Evolutionary conservation across 2,113 vertebrate species (phyloP).

Genomic region (Falcunculus frontatus): DNA sequence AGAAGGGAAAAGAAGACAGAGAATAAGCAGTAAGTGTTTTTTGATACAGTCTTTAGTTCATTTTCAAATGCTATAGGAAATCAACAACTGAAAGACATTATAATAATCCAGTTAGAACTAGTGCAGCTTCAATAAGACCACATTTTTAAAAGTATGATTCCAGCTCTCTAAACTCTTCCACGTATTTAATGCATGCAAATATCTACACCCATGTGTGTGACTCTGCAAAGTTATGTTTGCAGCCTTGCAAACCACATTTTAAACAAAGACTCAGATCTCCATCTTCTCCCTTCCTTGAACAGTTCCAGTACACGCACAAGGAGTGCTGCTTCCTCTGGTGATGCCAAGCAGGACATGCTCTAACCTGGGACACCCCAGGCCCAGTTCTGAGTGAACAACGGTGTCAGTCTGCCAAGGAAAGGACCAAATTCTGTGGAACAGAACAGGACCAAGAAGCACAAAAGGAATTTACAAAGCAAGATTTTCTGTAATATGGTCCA

Average conservation of each 20-base stretch:
- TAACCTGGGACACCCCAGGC: background rate
- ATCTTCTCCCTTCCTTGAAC: background rate
- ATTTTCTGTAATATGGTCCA: constrained; percentile 53
- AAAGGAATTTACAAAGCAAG: constrained; percentile 44
- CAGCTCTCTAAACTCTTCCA: constrained; percentile 9
- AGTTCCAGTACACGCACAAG: background rate
- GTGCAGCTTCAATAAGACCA: background rate
- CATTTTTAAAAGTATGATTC: constrained; percentile 5
- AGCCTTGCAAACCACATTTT: background rate
- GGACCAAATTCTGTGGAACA: background rate
- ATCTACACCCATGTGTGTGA: background rate
- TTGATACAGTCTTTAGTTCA: background rate
- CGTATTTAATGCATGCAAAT: constrained; percentile 11
- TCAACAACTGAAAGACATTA: background rate
- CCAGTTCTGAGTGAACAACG: background rate
- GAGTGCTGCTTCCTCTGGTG: background rate
- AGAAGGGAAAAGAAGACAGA: background rate
- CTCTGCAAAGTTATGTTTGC: background rate
- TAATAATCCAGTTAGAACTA: background rate
- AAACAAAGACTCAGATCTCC: background rate
- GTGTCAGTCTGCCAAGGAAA: background rate
- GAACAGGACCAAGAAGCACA: background rate
- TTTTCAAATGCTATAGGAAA: background rate
- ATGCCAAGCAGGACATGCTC: background rate
- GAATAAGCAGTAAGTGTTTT: background rate